These are phyloP conservation scores for Corticium candelabrum DNA, from an alignment of 37 sponge, comb jelly and placozoan species.

Conservation along the genomic window DNA sequence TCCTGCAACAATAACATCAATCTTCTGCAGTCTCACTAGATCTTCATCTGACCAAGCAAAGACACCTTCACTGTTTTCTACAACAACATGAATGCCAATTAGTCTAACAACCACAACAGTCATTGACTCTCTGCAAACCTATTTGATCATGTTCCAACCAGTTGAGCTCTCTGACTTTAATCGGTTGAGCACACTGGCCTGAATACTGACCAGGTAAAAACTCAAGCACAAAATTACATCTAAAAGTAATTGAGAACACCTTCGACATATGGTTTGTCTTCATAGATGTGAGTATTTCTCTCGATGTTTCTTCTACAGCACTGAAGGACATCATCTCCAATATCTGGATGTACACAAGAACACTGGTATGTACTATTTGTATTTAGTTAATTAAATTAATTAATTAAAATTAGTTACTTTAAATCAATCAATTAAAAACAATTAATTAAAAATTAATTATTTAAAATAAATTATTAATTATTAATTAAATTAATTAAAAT, in stretches of 20 bases:
- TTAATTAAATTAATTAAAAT: too few species aligned
- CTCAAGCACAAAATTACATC: too few species aligned
- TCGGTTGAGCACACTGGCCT: not conserved
- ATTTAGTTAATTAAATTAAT: too few species aligned
- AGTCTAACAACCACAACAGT: not conserved
- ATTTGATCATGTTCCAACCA: not conserved
- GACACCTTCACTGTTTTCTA: not conserved
- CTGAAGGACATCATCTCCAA: slow-evolving; percentile 13
- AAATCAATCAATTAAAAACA: too few species aligned
- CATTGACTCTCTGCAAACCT: slow-evolving; percentile 3
- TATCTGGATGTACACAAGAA: not conserved
- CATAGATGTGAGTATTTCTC: not conserved
- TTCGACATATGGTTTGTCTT: too few species aligned
- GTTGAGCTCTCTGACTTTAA: not conserved
- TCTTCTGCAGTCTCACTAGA: not conserved
- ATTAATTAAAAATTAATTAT: too few species aligned
- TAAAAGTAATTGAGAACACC: too few species aligned
- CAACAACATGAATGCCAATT: too few species aligned
- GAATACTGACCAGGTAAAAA: too few species aligned
- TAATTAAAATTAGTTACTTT: too few species aligned
- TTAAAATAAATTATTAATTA: too few species aligned
- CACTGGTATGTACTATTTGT: too few species aligned
- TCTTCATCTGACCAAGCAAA: slow-evolving; percentile 12
- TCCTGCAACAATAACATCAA: slow-evolving; percentile 21
- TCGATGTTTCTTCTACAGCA: not conserved